These are phyloP conservation scores for Plodia interpunctella DNA, from an alignment of 1,140 invertebrate genomes.

Conservation along the genomic window DNA sequence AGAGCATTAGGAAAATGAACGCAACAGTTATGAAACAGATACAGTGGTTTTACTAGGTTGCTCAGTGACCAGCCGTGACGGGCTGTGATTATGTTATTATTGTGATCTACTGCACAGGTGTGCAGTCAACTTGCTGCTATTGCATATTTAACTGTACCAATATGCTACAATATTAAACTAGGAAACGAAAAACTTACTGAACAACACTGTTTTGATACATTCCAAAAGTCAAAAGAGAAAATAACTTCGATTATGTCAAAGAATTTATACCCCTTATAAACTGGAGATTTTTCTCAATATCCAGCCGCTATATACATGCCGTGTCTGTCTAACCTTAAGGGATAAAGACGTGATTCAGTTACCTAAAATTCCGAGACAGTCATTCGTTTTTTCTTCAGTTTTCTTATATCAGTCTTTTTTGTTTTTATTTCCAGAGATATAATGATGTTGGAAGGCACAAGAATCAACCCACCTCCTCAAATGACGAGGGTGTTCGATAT, in stretches of 20 bases:
- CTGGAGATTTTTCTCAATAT: too few species aligned
- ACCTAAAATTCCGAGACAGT: too few species aligned
- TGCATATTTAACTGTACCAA: neutral
- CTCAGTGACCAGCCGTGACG: neutral
- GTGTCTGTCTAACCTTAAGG: too few species aligned
- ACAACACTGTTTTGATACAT: too few species aligned
- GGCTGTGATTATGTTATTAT: neutral
- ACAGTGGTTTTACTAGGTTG: neutral
- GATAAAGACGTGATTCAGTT: too few species aligned
- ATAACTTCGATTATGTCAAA: too few species aligned
- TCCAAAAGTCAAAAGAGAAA: too few species aligned
- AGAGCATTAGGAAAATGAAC: neutral
- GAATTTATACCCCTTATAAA: too few species aligned
- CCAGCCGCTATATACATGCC: too few species aligned
- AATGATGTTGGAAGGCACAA: conserved; percentile 55
- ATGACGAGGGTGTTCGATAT: conserved; percentile 67
- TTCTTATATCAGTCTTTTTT: neutral
- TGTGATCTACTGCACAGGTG: neutral
- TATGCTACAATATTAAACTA: too few species aligned
- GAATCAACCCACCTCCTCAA: conserved; percentile 51
- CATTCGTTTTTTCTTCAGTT: neutral
- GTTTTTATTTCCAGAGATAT: neutral
- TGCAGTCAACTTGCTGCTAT: neutral
- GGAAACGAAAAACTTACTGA: too few species aligned
- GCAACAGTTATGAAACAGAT: neutral